Percentiles rank a stretch among this genome's conserved stretches.
phyloP scores from a whole-genome alignment of 2,113 vertebrate species.

The Pardalotus punctatus region DNA sequence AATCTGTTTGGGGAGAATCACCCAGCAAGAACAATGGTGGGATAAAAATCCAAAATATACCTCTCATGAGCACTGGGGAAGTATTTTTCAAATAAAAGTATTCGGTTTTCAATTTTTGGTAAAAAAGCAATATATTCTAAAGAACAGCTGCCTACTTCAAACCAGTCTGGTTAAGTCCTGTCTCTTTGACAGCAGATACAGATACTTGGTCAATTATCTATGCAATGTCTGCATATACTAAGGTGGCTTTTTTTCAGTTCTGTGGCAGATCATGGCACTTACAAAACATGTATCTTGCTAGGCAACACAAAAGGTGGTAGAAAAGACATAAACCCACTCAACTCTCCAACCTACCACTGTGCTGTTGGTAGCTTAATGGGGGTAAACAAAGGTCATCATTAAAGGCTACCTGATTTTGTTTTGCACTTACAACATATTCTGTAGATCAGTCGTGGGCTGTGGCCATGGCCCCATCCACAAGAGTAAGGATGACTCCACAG shows the following conservation, averaged over 20 bases:
- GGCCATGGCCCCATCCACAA: background rate
- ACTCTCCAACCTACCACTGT: background rate
- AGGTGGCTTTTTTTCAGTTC: background rate
- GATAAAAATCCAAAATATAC: conserved; percentile 15
- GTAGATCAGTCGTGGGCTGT: background rate
- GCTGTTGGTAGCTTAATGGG: background rate
- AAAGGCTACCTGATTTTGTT: conserved; percentile 23
- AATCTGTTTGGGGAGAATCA: conserved; percentile 21
- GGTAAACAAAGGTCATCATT: background rate
- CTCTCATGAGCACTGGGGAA: background rate
- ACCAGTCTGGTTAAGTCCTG: background rate
- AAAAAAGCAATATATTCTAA: background rate
- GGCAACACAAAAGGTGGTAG: background rate
- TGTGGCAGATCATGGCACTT: background rate
- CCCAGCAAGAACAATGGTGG: conserved; percentile 37
- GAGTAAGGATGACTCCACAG: background rate
- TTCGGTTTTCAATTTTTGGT: background rate
- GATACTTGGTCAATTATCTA: background rate
- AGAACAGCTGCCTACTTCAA: background rate
- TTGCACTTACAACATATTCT: background rate
- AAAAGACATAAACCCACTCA: background rate
- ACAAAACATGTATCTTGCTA: background rate
- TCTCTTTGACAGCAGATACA: background rate
- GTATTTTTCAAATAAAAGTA: conserved; percentile 1
- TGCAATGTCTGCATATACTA: background rate